A percentile compares a stretch with the other conserved stretches of the same genome.
Conservation (phyloP, 2,113 vertebrate genomes). For the Genyomyrus donnyi region DNA sequence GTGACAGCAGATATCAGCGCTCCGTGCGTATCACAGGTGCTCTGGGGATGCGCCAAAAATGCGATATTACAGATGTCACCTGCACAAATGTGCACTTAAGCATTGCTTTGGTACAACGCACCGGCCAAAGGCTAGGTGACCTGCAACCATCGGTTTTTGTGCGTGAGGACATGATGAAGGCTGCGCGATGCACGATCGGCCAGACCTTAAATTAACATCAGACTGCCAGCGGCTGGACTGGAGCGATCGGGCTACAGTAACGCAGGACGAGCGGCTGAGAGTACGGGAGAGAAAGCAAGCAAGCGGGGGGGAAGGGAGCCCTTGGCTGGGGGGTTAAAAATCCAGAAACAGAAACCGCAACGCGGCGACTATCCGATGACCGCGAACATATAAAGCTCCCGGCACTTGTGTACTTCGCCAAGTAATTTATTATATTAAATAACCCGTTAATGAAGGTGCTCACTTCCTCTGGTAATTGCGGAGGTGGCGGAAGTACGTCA, state of each 20-base stretch:
- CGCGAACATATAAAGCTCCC: background rate
- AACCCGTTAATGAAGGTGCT: slow-evolving; percentile 15
- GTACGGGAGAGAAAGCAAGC: background rate
- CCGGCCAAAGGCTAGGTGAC: background rate
- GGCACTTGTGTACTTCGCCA: background rate
- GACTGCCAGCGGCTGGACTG: background rate
- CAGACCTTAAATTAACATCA: background rate
- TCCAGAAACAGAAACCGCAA: background rate
- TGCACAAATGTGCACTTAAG: background rate
- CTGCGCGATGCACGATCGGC: background rate
- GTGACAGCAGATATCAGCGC: background rate
- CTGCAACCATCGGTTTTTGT: background rate
- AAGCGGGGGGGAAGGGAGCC: background rate
- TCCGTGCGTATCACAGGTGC: background rate
- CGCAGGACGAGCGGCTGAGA: background rate
- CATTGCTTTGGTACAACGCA: background rate
- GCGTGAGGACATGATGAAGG: background rate
- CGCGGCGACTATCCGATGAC: background rate
- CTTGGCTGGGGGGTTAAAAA: background rate
- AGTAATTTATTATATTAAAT: slow-evolving; percentile 1
- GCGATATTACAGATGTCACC: background rate
- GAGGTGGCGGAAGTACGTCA: slow-evolving; percentile 56
- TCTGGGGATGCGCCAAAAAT: background rate
- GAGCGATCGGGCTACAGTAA: background rate
- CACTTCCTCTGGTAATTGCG: slow-evolving; percentile 46